These are phyloP conservation scores for Aromia moschata DNA, from an alignment of 2,888 invertebrate genomes.

Conservation along the genomic window DNA sequence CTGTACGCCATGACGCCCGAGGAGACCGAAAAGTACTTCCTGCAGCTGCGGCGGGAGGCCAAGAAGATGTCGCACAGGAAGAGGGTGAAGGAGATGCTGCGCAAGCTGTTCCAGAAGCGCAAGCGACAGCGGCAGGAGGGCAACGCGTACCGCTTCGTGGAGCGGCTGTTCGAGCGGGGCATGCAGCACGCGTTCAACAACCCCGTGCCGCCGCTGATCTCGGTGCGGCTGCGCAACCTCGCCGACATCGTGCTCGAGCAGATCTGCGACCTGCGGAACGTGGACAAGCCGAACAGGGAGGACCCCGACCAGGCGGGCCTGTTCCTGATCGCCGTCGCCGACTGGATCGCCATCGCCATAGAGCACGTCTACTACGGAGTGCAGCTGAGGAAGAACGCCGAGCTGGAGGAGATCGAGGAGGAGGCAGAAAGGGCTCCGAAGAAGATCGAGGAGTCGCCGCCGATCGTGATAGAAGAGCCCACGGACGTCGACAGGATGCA, in stretches of 20 bases:
- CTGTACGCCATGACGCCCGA: slow-evolving; percentile 58
- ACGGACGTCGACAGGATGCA: slow-evolving; percentile 1
- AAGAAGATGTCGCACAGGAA: slow-evolving; percentile 36
- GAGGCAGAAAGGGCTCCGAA: neutral
- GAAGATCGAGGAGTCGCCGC: neutral
- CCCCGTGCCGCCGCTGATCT: slow-evolving; percentile 66
- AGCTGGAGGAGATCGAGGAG: slow-evolving; percentile 49
- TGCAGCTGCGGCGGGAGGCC: slow-evolving; percentile 57
- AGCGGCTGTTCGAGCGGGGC: slow-evolving; percentile 36
- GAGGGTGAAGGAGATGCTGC: slow-evolving; percentile 45
- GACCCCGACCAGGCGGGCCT: slow-evolving; percentile 44
- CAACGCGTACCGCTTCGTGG: slow-evolving; percentile 38
- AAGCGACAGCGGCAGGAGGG: slow-evolving; percentile 30
- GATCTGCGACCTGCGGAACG: slow-evolving; percentile 77
- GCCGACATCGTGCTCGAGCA: slow-evolving; percentile 68
- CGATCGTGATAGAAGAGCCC: neutral
- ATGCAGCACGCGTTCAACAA: slow-evolving; percentile 55
- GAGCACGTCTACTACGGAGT: slow-evolving; percentile 58
- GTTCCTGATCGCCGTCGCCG: slow-evolving; percentile 55
- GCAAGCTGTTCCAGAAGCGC: slow-evolving; percentile 30
- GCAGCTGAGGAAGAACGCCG: slow-evolving; percentile 54
- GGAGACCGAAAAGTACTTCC: slow-evolving; percentile 70
- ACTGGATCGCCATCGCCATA: slow-evolving; percentile 59
- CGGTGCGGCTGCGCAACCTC: slow-evolving; percentile 67
- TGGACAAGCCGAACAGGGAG: slow-evolving; percentile 79